Percentiles rank a stretch among this genome's conserved stretches.
Evolutionary conservation across 2,113 vertebrate species (phyloP).

Genomic region (Cervus canadensis): DNA sequence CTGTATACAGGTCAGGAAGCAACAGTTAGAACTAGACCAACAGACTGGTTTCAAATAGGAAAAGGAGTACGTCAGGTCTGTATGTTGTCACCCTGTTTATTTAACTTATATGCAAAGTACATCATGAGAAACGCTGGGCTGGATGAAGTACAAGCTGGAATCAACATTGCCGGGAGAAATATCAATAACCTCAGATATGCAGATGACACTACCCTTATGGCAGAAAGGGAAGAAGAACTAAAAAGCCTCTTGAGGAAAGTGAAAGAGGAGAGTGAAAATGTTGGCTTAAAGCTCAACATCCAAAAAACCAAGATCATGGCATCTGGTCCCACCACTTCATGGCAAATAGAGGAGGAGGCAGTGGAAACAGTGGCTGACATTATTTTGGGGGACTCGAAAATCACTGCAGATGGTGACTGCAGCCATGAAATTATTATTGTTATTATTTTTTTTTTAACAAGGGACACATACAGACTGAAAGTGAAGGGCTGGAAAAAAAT

Average conservation of each 20-base stretch:
- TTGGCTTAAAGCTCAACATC: not conserved
- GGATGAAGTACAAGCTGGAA: not conserved
- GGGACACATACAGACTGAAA: no score
- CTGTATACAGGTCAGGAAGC: no score
- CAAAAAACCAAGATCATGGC: not conserved
- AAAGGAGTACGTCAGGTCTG: not conserved
- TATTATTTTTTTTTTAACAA: no score
- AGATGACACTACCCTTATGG: not conserved
- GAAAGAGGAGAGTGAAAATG: not conserved
- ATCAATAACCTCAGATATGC: not conserved
- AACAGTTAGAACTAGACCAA: no score
- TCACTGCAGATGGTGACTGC: not conserved
- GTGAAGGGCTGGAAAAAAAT: no score
- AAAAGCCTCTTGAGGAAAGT: not conserved
- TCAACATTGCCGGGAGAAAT: not conserved
- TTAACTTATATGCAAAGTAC: not conserved
- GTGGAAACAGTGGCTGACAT: not conserved
- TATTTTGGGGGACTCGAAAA: fast-evolving
- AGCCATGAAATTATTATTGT: not conserved
- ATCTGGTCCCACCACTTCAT: not conserved
- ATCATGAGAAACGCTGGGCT: not conserved
- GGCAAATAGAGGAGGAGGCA: not conserved
- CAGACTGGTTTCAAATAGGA: not conserved
- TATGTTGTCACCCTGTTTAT: not conserved
- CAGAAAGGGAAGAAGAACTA: not conserved